phyloP scores from a whole-genome alignment of 2,113 vertebrate genomes.

The Symphodus melops region DNA sequence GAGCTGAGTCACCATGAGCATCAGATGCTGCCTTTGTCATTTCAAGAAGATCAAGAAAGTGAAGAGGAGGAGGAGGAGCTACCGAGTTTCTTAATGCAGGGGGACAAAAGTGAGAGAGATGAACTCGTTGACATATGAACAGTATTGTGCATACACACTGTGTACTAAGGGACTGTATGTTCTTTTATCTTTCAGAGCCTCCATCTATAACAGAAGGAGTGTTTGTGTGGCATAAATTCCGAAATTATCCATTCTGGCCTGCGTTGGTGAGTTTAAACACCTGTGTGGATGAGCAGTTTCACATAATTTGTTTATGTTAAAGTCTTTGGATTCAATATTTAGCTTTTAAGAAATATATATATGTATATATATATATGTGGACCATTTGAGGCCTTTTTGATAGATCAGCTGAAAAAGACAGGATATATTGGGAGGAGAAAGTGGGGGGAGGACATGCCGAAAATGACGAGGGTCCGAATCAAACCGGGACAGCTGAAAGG shows the following conservation, averaged over 20 bases:
- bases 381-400: too few species aligned
- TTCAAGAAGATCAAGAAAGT: conserved; percentile 61
- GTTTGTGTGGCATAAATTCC: conserved; percentile 83
- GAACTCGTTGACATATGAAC: neutral
- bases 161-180: neutral
- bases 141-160: neutral
- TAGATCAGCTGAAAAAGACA: too few species aligned
- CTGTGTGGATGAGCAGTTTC: neutral
- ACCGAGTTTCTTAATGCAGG: conserved; percentile 75
- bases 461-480: too few species aligned
- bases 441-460: too few species aligned
- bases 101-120: conserved; percentile 67
- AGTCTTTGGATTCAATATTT: neutral
- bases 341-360: too few species aligned
- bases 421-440: too few species aligned
- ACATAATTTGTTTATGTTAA: neutral
- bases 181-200: conserved; percentile 70
- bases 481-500: too few species aligned
- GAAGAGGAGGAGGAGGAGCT: conserved; percentile 79
- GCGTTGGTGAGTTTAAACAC: conserved; percentile 72
- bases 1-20: conserved; percentile 76
- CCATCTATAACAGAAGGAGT: conserved; percentile 72
- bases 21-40: conserved; percentile 27
- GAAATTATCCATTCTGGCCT: conserved; percentile 82
- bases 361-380: too few species aligned